These are phyloP conservation scores for Drosophila helvetica DNA, from an alignment of 2,888 invertebrate genomes.

Conservation along the genomic window DNA sequence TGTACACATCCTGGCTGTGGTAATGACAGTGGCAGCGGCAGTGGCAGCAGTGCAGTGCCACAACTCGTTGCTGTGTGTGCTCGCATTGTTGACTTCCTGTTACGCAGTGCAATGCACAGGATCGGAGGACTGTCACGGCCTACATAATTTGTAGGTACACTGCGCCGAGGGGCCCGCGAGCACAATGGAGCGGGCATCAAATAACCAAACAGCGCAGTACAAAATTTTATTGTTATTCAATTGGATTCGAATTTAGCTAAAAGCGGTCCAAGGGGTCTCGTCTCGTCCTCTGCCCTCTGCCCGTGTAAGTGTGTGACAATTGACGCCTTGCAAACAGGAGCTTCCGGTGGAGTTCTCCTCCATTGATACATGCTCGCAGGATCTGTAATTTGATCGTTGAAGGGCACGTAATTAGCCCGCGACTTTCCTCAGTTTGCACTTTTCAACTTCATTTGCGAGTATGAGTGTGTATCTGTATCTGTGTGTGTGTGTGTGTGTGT, in stretches of 20 bases:
- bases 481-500: constrained; percentile 20
- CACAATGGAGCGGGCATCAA: constrained; percentile 76
- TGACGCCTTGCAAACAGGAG: constrained; percentile 78
- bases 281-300: neutral
- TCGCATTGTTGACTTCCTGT: constrained; percentile 75
- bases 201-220: constrained; percentile 70
- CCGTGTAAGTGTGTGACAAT: constrained; percentile 64
- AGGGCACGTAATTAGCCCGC: constrained; percentile 66
- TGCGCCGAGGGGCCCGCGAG: constrained; percentile 24
- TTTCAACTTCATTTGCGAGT: constrained; percentile 51
- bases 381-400: constrained; percentile 61
- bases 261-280: constrained; percentile 18
- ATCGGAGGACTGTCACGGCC: constrained; percentile 38
- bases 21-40: neutral
- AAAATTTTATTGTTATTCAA: constrained; percentile 82
- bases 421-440: constrained; percentile 54
- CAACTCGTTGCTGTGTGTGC: constrained; percentile 50
- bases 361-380: constrained; percentile 36
- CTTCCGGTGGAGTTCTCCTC: constrained; percentile 37
- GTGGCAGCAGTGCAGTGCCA: constrained; percentile 40
- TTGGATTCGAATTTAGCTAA: constrained; percentile 76
- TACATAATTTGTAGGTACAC: constrained; percentile 76
- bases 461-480: constrained; percentile 27
- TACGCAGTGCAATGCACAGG: constrained; percentile 38
- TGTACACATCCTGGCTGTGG: constrained; percentile 67